These are phyloP conservation scores for Thaumetopoea pityocampa DNA, from an alignment of 1,140 invertebrate genomes.

Conservation along the genomic window DNA sequence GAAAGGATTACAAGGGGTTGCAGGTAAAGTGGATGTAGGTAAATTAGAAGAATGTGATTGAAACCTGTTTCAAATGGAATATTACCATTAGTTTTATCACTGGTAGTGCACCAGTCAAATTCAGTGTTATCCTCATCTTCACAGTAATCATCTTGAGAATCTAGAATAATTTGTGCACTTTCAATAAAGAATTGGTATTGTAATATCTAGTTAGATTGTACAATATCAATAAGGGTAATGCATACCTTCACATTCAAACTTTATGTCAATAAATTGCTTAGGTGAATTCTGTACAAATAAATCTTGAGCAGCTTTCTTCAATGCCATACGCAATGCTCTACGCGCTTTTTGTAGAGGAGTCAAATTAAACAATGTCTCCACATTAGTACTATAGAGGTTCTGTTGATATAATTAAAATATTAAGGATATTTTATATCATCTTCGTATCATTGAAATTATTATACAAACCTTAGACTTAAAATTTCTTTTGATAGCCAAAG, in stretches of 20 bases:
- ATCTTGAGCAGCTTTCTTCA: conserved; percentile 56
- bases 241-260: conserved; percentile 48
- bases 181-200: background rate
- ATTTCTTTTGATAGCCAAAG: conserved; percentile 57
- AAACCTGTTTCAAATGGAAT: conserved; percentile 40
- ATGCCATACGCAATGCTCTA: conserved; percentile 44
- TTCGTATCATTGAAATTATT: no score
- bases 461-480: conserved; percentile 51
- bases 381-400: conserved; percentile 34
- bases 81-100: conserved; percentile 26
- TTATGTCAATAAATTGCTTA: conserved; percentile 29
- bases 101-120: conserved; percentile 46
- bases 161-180: conserved; percentile 20
- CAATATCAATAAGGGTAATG: background rate
- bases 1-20: conserved; percentile 21
- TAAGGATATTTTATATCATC: background rate
- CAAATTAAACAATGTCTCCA: conserved; percentile 38
- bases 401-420: conserved; percentile 21
- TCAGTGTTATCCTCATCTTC: conserved; percentile 53
- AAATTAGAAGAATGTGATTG: conserved; percentile 19
- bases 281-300: conserved; percentile 41
- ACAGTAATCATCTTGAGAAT: conserved; percentile 44
- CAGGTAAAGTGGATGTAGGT: conserved; percentile 15
- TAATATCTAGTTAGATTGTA: background rate
- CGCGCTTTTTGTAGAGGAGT: conserved; percentile 63